Evolutionary conservation across 2,888 invertebrate species (phyloP), one percentile per base, ranked within the genome.

Genomic region (Hecatera dysodea): DNA sequence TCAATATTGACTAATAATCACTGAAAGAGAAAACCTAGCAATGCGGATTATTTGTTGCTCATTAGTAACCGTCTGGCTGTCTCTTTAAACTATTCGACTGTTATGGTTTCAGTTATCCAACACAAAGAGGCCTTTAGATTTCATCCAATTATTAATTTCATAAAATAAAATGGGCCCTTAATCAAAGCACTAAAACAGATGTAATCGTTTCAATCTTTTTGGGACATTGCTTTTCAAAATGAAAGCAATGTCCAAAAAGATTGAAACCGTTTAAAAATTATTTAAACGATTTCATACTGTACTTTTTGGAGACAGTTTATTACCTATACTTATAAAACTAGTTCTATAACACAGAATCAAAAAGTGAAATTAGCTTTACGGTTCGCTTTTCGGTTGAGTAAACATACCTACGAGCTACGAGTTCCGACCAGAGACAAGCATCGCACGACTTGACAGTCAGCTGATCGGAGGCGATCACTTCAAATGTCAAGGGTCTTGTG

Each of bases 341-440:
- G 68, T 81, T 79, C 60, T 61, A 57, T 60, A 80, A 67, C 63
- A 61, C 44, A 63, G 67, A 74, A 78, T 79, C 73, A 79, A 81
- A 81, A 82, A 85, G 83, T 81, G 82, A 87, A 83, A 81, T 83
- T 74, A 82, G 75, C 67, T 79, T 82, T 75, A 75, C 75, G 61
- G 66, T 48, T 70, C 50, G 27, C 42, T 61, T 78, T 73, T 68
- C 52, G 80, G 71, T 80, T 72, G 60, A 75, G 61, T 78, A 71
- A 74, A 69, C 65, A 63, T 59, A 64, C 33, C 36, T 60, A 59
- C 69, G 33, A 67, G 70, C 42, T 76, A 53, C 3, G 33, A 36
- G 55, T 36, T 55, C 7, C 6, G 77, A 69, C 67, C 56, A 68
- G 44, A 50, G 78, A 72, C 68, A 56, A 68, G 65, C 67, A 59